These are phyloP conservation scores for Drosophila ustulata DNA, from an alignment of 2,888 invertebrate species.

Conservation along the genomic window DNA sequence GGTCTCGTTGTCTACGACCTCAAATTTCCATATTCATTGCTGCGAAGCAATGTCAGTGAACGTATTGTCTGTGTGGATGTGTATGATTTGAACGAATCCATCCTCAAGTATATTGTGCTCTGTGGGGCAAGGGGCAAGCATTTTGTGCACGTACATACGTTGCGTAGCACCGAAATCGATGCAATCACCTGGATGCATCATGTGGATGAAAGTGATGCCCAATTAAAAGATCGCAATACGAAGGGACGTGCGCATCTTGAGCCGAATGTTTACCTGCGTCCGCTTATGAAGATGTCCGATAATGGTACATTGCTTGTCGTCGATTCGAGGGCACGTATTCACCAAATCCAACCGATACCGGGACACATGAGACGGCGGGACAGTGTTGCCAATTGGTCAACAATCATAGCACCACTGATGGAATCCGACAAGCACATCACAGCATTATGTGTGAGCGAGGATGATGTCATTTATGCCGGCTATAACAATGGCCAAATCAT, in stretches of 20 bases:
- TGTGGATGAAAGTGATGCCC: conserved; percentile 45
- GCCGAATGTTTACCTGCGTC: conserved; percentile 75
- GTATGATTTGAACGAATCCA: conserved; percentile 72
- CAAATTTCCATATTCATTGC: conserved; percentile 56
- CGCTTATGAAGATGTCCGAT: conserved; percentile 55
- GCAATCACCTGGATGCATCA: conserved; percentile 78
- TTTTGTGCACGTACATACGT: conserved; percentile 79
- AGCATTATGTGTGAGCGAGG: conserved; percentile 49
- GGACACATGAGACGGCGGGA: conserved; percentile 22
- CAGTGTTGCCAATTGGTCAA: conserved; percentile 68
- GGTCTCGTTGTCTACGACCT: conserved; percentile 82
- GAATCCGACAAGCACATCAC: conserved; percentile 62
- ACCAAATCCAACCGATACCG: conserved; percentile 68
- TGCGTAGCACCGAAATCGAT: conserved; percentile 54
- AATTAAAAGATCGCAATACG: conserved; percentile 11
- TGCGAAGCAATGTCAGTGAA: conserved; percentile 83
- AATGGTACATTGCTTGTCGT: conserved; percentile 73
- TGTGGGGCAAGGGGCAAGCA: conserved; percentile 78
- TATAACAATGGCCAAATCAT: conserved; percentile 79
- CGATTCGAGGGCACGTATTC: conserved; percentile 82
- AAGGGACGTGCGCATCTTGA: conserved; percentile 60
- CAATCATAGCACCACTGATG: conserved; percentile 58
- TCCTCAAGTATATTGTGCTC: conserved; percentile 82
- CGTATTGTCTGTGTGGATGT: conserved; percentile 83
- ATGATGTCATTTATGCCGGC: conserved; percentile 72